phyloP scores from a whole-genome alignment of 2,113 vertebrate species.

The Quiscalus mexicanus region DNA sequence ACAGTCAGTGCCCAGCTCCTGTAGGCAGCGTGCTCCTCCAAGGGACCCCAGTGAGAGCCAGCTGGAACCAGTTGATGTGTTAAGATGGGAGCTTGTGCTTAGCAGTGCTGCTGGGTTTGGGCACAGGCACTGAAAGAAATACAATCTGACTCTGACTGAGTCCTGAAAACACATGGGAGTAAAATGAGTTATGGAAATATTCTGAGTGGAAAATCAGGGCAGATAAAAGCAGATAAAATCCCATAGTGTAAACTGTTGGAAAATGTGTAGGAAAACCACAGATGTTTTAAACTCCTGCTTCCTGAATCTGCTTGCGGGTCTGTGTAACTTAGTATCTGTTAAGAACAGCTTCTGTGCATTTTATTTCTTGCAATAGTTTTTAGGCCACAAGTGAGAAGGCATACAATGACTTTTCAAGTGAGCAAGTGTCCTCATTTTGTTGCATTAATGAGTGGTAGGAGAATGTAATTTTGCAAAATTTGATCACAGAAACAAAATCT shows the following conservation, averaged over 20 bases:
- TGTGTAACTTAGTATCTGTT: not conserved
- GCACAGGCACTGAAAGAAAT: not conserved
- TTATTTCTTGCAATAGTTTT: not conserved
- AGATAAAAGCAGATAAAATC: constrained; percentile 40
- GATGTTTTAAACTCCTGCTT: not conserved
- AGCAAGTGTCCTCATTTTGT: not conserved
- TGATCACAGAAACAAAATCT: not conserved
- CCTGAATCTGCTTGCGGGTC: not conserved
- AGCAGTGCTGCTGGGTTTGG: not conserved
- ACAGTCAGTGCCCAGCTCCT: not conserved
- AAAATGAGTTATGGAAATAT: not conserved
- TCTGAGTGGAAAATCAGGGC: not conserved
- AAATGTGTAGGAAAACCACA: not conserved
- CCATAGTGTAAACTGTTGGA: not conserved
- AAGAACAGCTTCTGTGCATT: not conserved
- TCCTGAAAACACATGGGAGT: not conserved
- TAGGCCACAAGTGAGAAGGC: not conserved
- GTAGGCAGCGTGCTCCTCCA: not conserved
- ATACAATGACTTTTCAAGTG: not conserved
- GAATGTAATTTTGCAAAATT: not conserved
- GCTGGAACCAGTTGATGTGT: not conserved
- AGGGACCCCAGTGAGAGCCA: not conserved
- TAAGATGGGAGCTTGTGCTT: not conserved
- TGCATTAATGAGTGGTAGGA: not conserved
- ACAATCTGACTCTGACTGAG: not conserved